These are phyloP conservation scores for Spheniscus humboldti DNA, from an alignment of 2,797 vertebrate genomes.

Conservation along the genomic window DNA sequence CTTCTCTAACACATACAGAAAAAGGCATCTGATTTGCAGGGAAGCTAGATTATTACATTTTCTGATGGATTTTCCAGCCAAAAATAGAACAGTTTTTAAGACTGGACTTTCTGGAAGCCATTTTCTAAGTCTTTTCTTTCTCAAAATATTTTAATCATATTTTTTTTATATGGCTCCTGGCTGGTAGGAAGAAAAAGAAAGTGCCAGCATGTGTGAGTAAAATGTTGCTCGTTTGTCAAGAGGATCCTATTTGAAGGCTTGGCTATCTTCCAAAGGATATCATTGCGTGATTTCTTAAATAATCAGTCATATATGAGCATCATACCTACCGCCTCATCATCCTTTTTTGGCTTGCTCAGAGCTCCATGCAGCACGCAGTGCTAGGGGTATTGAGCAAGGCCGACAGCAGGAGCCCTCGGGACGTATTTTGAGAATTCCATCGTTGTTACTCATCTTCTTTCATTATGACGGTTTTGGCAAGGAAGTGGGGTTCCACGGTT, in stretches of 20 bases:
- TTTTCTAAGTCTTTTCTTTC: background rate
- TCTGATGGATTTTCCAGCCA: conserved; percentile 38
- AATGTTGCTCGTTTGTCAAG: conserved; percentile 28
- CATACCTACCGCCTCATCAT: background rate
- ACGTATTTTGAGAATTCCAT: background rate
- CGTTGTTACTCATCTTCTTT: background rate
- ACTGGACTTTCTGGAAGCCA: background rate
- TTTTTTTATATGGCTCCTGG: background rate
- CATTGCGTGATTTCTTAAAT: background rate
- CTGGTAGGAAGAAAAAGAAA: background rate
- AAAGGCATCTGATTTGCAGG: background rate
- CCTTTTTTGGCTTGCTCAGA: conserved; percentile 1
- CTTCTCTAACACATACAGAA: conserved; percentile 25
- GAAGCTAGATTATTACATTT: conserved; percentile 44
- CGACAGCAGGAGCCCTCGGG: background rate
- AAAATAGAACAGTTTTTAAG: conserved; percentile 16
- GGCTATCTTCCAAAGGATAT: conserved; percentile 13
- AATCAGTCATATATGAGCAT: background rate
- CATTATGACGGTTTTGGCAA: background rate
- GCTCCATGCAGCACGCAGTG: background rate
- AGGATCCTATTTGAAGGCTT: background rate
- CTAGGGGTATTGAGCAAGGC: background rate
- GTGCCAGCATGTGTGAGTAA: background rate
- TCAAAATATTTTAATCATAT: background rate
- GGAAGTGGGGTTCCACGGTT: background rate